Conservation (phyloP, 2,797 vertebrate genomes). For the Gymnodraco acuticeps region DNA sequence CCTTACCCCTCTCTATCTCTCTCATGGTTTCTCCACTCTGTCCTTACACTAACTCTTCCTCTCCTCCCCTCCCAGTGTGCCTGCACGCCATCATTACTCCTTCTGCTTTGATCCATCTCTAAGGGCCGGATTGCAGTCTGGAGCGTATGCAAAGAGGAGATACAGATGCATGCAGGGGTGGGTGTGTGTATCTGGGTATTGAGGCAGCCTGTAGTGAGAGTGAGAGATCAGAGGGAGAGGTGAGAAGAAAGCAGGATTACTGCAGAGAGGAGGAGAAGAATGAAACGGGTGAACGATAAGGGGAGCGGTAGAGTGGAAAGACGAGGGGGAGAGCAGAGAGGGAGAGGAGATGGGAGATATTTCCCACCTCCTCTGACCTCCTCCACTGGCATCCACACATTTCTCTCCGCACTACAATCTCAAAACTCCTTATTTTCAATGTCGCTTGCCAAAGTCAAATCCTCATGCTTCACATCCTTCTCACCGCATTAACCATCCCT, state of each 20-base stretch:
- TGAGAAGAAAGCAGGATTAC: constrained; percentile 70
- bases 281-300: constrained; percentile 48
- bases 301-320: constrained; percentile 24
- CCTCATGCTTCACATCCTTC: constrained; percentile 58
- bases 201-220: constrained; percentile 54
- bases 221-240: constrained; percentile 71
- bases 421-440: constrained; percentile 68
- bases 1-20: constrained; percentile 32
- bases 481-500: constrained; percentile 61
- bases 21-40: constrained; percentile 45
- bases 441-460: constrained; percentile 73
- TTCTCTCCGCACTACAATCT: constrained; percentile 45
- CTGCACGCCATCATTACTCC: constrained; percentile 67
- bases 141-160: constrained; percentile 74
- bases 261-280: constrained; percentile 51
- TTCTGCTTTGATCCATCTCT: constrained; percentile 77
- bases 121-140: constrained; percentile 70
- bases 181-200: constrained; percentile 20
- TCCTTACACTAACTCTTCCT: constrained; percentile 45
- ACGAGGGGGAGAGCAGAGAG: constrained; percentile 27
- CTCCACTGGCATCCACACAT: constrained; percentile 38
- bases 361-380: constrained; percentile 31
- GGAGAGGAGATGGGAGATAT: constrained; percentile 50
- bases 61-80: constrained; percentile 40
- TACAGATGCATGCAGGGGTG: constrained; percentile 58